Evolutionary conservation across 2,888 invertebrate species (phyloP).

Genomic region (Agapetus fuscipes): DNA sequence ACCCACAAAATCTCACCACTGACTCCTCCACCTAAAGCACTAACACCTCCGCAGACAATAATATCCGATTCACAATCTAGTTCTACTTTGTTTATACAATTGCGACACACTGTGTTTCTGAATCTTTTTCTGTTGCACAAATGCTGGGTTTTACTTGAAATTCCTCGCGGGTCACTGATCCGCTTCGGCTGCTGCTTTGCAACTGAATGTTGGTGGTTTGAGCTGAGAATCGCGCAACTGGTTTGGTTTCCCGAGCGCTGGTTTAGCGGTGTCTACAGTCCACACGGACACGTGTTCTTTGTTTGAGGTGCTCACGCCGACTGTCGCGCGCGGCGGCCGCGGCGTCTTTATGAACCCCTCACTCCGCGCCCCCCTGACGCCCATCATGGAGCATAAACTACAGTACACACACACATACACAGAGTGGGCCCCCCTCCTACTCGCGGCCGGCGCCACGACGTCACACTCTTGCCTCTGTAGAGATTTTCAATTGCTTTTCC

Average conservation of each 20-base stretch:
- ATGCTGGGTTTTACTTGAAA: no score
- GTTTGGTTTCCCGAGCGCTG: slow-evolving; percentile 12
- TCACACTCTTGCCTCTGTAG: no score
- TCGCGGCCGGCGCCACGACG: slow-evolving; percentile 32
- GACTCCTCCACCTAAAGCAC: slow-evolving; percentile 25
- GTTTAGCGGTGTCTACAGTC: slow-evolving; percentile 4
- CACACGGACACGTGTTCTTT: slow-evolving; percentile 4
- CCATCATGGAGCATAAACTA: no score
- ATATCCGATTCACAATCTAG: no score
- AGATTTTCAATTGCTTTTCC: no score
- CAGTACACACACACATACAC: no score
- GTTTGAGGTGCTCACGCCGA: slow-evolving; percentile 7
- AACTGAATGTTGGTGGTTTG: no score
- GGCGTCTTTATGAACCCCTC: slow-evolving; percentile 11
- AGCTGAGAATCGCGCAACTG: slow-evolving; percentile 5
- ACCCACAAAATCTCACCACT: slow-evolving; percentile 25
- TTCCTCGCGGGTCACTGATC: slow-evolving; percentile 12
- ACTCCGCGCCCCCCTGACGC: slow-evolving; percentile 19
- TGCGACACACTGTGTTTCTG: no score
- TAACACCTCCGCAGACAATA: slow-evolving; percentile 1
- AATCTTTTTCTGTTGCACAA: no score
- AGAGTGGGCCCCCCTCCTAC: slow-evolving; percentile 24
- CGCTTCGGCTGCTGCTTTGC: no score
- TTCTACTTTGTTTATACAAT: no score
- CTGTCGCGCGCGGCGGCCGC: slow-evolving; percentile 10